These are phyloP conservation scores for Oncorhynchus masou DNA, from an alignment of 2,113 vertebrate genomes.

Conservation along the genomic window DNA sequence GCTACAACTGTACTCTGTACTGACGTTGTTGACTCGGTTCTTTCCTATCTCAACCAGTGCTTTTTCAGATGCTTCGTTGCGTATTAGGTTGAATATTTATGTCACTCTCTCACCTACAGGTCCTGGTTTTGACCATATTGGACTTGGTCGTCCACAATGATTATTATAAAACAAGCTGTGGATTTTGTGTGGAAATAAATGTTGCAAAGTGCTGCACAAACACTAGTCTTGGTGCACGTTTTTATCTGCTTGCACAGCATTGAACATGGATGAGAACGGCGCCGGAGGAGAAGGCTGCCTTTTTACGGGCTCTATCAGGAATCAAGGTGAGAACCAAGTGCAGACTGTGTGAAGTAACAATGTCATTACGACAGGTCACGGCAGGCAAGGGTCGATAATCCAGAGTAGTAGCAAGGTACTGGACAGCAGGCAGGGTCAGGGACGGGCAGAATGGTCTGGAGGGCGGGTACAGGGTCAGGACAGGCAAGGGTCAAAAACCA, in stretches of 20 bases:
- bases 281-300: no score
- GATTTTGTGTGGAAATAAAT: slow-evolving; percentile 4
- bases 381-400: no score
- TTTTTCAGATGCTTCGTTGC: neutral
- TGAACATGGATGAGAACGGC: no score
- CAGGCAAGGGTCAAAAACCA: no score
- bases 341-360: no score
- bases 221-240: neutral
- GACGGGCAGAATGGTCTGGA: no score
- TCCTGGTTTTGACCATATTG: neutral
- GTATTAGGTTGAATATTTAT: neutral
- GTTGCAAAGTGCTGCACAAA: neutral
- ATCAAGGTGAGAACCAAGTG: no score
- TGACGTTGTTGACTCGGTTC: neutral
- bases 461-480: no score
- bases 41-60: neutral
- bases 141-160: neutral
- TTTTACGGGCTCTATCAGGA: no score
- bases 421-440: no score
- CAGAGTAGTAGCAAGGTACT: no score
- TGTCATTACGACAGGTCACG: no score
- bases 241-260: neutral
- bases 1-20: neutral
- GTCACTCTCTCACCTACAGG: neutral
- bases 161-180: neutral